Base-by-base conservation (phyloP, 2,113 vertebrate species). In the Muscicapa adusta region DNA sequence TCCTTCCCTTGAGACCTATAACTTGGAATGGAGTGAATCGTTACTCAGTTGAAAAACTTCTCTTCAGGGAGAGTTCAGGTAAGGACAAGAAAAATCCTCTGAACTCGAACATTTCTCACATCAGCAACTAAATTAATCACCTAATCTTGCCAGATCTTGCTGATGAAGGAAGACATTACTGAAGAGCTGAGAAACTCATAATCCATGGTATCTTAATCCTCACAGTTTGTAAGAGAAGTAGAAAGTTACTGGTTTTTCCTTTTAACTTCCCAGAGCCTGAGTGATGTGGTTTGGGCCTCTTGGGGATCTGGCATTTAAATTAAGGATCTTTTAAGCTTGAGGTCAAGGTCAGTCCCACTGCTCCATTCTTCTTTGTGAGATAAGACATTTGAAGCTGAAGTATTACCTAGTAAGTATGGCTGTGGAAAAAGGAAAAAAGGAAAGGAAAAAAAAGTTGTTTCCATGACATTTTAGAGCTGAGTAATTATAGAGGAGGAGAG, bases 51-150 rank as follows among this genome's bases (percentile, higher is more conserved):
- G 36, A 80, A 91, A 93, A 91, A 91, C 54, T 78, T 43, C 43
- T 67, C 88, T 77, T 74, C 29, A 19, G 36, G 84, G 57, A 85
- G 61, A 93, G 91, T 96, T 97, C 78, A 86, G 90, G 75, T 96
- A 67, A 95, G 93, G 87, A 95, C 88, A 90, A 88, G 75, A 91
- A 90, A 93, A 91, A 77, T 86, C 67, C 56, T 90, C 65, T 84
- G 79, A 93, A 90, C 78, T 74, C 15, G 3, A 80, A 76, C 20
- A 56, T 92, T 91, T 94, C 60, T 85, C 60, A 91, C 60, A 93
- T 92, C 88, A 90, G 79, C 61, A 90, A 94, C 62, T 74, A 96
- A 95, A 94, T 96, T 93, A 96, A 83, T 93, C 68, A 67, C 58
- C 77, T 94, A 85, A 94, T 95, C 91, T 95, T 89, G 36, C 82